Percentiles rank a stretch among this genome's conserved stretches.
These are phyloP conservation scores for Gasterosteus aculeatus DNA, from an alignment of 2,113 vertebrate genomes.

Conservation along the genomic window DNA sequence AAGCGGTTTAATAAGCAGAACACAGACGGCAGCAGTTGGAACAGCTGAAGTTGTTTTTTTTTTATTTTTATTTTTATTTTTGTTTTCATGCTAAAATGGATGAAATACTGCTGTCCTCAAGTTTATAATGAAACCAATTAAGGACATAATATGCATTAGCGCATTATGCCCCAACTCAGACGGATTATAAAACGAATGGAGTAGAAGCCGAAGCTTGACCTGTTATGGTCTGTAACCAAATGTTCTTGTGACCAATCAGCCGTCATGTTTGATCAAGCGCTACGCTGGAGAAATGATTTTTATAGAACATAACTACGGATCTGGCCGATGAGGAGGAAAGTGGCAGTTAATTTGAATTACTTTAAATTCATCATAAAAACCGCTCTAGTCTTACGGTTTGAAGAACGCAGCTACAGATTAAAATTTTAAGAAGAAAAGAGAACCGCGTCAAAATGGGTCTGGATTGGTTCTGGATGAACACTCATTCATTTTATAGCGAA, in stretches of 20 bases:
- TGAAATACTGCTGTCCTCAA: neutral
- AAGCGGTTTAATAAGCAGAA: neutral
- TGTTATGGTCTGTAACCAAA: neutral
- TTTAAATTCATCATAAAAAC: neutral
- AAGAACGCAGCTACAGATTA: neutral
- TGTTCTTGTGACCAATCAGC: neutral
- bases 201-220: neutral
- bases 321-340: constrained; percentile 2
- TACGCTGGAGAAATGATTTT: neutral
- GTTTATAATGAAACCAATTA: neutral
- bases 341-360: neutral
- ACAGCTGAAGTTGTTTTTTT: neutral
- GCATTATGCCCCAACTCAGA: neutral
- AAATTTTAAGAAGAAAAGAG: neutral
- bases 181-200: neutral
- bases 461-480: neutral
- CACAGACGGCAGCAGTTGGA: neutral
- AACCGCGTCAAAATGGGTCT: neutral
- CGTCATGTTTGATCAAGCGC: neutral
- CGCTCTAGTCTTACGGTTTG: neutral
- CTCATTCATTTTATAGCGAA: neutral
- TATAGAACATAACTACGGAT: neutral
- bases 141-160: neutral
- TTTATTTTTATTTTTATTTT: neutral
- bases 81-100: neutral